Conservation (phyloP, 2,113 vertebrate species). For the Calypte anna region DNA sequence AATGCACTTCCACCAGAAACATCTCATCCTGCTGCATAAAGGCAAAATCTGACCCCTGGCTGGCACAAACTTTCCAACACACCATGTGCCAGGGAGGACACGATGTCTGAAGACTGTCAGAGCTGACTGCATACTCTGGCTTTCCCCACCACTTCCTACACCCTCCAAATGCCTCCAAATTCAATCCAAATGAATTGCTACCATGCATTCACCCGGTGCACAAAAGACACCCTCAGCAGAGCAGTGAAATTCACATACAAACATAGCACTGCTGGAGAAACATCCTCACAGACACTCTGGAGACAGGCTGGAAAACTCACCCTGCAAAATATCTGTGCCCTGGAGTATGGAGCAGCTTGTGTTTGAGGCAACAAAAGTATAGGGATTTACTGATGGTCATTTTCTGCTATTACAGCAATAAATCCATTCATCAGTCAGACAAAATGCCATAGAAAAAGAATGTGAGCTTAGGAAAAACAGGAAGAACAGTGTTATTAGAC, state of each 20-base stretch:
- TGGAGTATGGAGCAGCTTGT: not conserved
- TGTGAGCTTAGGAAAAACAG: not conserved
- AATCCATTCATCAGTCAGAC: conserved; percentile 14
- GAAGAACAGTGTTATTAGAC: not conserved
- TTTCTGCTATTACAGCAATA: conserved; percentile 54
- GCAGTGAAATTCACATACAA: not conserved
- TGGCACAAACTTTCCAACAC: not conserved
- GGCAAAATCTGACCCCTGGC: not conserved
- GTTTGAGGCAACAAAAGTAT: not conserved
- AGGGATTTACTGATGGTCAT: conserved; percentile 16
- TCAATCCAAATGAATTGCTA: not conserved
- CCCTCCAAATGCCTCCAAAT: not conserved
- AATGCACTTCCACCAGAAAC: not conserved
- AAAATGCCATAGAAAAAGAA: conserved; percentile 32
- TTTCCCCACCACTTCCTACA: not conserved
- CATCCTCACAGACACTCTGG: not conserved
- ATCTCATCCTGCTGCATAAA: fast-evolving
- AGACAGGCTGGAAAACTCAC: conserved; percentile 10
- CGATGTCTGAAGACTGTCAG: fast-evolving
- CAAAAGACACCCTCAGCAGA: not conserved
- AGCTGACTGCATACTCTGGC: not conserved
- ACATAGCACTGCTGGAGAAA: not conserved
- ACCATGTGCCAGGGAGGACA: not conserved
- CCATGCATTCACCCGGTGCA: fast-evolving
- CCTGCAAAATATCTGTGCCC: not conserved